These are phyloP conservation scores for Ptychodera flava DNA, from an alignment of 35 echinoderm and acorn worm genomes.

Conservation along the genomic window DNA sequence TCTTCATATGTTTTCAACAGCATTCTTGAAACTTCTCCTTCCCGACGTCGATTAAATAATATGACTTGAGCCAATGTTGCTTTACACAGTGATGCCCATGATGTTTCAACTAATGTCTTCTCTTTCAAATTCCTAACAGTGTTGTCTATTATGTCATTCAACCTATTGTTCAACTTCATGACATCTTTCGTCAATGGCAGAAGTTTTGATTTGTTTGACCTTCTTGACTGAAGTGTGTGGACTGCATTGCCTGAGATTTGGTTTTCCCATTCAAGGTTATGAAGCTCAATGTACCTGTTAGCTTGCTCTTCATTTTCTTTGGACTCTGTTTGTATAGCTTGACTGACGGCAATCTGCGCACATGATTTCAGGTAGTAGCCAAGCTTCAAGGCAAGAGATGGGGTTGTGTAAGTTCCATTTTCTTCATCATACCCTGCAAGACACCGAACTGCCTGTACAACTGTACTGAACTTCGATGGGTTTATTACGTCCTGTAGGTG, in stretches of 20 bases:
- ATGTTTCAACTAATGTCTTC: not conserved
- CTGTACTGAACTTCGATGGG: conserved; percentile 17
- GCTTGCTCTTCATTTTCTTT: conserved; percentile 2
- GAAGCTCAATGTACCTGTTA: not conserved
- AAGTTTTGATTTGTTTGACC: not conserved
- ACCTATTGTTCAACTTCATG: not conserved
- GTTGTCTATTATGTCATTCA: not conserved
- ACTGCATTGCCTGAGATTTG: not conserved
- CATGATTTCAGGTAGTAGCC: conserved; percentile 10
- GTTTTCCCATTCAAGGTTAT: conserved; percentile 17
- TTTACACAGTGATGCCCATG: not conserved
- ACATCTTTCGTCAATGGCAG: not conserved
- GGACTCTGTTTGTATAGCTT: not conserved
- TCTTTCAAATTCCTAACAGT: not conserved
- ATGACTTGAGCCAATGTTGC: not conserved
- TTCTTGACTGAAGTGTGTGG: not conserved
- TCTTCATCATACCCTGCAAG: conserved; percentile 23
- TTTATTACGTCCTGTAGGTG: conserved; percentile 17
- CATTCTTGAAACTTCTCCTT: not conserved
- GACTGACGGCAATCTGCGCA: conserved; percentile 9
- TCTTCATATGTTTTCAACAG: not conserved
- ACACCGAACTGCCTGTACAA: conserved; percentile 12
- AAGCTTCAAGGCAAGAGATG: conserved; percentile 23
- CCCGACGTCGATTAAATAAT: not conserved
- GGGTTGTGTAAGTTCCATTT: conserved; percentile 12